phyloP scores from a whole-genome alignment of 2,113 vertebrate genomes.

The Echinops telfairi region DNA sequence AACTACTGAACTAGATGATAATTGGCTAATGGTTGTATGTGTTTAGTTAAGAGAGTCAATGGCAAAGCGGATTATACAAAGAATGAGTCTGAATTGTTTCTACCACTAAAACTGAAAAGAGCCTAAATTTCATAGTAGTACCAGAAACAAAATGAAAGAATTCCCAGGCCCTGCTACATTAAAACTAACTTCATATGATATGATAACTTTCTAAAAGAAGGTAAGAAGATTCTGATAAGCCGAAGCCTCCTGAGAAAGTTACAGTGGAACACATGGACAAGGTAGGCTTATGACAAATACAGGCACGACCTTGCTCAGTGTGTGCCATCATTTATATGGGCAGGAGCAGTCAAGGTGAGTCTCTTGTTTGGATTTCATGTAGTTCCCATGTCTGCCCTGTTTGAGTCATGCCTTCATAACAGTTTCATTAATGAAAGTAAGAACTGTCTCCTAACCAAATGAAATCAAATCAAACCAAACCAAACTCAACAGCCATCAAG shows the following conservation, averaged over 20 bases:
- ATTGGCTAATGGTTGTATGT: not conserved
- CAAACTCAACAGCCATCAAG: too few species aligned
- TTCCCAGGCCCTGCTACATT: not conserved
- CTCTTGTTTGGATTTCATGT: too few species aligned
- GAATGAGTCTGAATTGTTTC: conserved; percentile 6
- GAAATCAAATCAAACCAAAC: too few species aligned
- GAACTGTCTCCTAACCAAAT: too few species aligned
- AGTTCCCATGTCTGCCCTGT: too few species aligned
- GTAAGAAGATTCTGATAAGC: not conserved
- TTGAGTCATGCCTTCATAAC: too few species aligned
- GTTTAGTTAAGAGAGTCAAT: not conserved
- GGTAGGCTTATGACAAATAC: not conserved
- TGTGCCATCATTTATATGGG: fast-evolving
- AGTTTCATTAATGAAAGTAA: too few species aligned
- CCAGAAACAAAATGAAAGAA: not conserved
- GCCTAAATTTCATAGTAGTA: not conserved
- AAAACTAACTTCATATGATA: not conserved
- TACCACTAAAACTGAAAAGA: conserved; percentile 24
- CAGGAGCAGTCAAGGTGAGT: not conserved
- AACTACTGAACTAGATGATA: not conserved
- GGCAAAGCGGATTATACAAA: not conserved
- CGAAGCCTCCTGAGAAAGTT: not conserved
- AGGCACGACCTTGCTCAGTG: not conserved
- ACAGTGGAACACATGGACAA: not conserved
- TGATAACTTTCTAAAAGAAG: not conserved